Base-by-base conservation (phyloP, 1,140 invertebrate species). In the Pseudomyrmex concolor region DNA sequence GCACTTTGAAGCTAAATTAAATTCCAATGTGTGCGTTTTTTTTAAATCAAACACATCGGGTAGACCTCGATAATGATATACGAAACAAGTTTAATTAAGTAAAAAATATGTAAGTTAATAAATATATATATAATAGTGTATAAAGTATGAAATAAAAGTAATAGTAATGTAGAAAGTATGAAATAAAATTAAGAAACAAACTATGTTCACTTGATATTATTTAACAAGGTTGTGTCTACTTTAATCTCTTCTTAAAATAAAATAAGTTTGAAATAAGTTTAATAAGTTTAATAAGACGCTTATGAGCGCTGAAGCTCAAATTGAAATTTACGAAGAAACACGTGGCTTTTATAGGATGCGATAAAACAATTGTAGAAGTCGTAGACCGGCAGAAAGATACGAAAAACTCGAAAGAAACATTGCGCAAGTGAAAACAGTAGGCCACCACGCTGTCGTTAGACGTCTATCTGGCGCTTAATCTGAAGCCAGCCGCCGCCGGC, bases 391-490 rank as follows among this genome's bases (percentile, higher is more conserved):
- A 13, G 25, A 15, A 48, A 48, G 19, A 66, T n/a, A 12, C 8
- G 13, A 34, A 55, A 80, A 80, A 70, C 59, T 45, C 63, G 13
- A n/a, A 34, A 12, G n/a, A 12, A 8, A 50, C 7, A 48, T 34
- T 5, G 17, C 34, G 12, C 45, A 17, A 71, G 43, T 70, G 19
- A 60, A 71, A 71, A 71, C 43, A 22, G 34, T 50, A 64, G 5
- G n/a, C 59, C 45, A 22, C 4, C 19, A 17, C 8, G 43, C 64
- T 59, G 66, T 71, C 76, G 55, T 80, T 80, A 50, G 55, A 80
- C 54, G 63, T 78, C 63, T 34, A 80, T 80, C 63, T 55, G 25
- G 34, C 34, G 22, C 25, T 43, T 54, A 55, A 77, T 67, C 63
- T 43, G 17, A 54, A 76, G 45, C 12, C 25, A 15, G 19, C 34